Percentiles rank a stretch among this genome's conserved stretches.
Evolutionary conservation across 1,140 invertebrate genomes (phyloP).

Genomic region (Eciton burchellii): DNA sequence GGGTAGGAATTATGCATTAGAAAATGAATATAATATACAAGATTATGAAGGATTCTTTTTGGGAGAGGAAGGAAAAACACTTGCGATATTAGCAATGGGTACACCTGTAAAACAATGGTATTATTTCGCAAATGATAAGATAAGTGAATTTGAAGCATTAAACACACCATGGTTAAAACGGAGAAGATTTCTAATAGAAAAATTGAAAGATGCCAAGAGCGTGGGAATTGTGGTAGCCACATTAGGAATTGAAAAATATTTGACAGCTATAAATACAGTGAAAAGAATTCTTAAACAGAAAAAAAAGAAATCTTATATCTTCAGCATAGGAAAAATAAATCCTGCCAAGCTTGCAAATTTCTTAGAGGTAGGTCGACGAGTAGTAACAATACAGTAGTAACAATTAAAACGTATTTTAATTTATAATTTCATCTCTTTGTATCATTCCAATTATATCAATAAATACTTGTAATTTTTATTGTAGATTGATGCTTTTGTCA

Average conservation of each 20-base stretch:
- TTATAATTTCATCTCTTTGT: neutral
- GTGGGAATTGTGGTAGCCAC: constrained; percentile 96
- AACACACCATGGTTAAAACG: constrained; percentile 90
- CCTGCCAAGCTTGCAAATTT: constrained; percentile 97
- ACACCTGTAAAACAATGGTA: constrained; percentile 86
- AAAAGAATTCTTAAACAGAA: constrained; percentile 90
- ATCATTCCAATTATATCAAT: neutral
- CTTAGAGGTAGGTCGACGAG: constrained; percentile 88
- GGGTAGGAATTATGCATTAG: constrained; percentile 80
- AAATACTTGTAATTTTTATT: constrained; percentile 77
- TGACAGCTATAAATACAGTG: constrained; percentile 91
- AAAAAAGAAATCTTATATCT: constrained; percentile 95
- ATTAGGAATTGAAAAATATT: constrained; percentile 92
- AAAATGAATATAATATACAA: constrained; percentile 73
- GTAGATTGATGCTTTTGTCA: constrained; percentile 95
- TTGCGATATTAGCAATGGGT: constrained; percentile 86
- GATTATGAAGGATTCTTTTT: constrained; percentile 87
- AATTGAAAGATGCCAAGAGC: constrained; percentile 94
- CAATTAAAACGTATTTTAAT: neutral
- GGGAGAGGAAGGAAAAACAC: constrained; percentile 84
- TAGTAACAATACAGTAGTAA: neutral
- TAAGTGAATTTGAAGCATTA: constrained; percentile 80
- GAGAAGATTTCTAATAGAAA: constrained; percentile 94
- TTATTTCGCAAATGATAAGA: constrained; percentile 82
- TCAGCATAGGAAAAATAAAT: constrained; percentile 97